These are phyloP conservation scores for Bufo gargarizans DNA, from an alignment of 2,113 vertebrate species.

Conservation along the genomic window DNA sequence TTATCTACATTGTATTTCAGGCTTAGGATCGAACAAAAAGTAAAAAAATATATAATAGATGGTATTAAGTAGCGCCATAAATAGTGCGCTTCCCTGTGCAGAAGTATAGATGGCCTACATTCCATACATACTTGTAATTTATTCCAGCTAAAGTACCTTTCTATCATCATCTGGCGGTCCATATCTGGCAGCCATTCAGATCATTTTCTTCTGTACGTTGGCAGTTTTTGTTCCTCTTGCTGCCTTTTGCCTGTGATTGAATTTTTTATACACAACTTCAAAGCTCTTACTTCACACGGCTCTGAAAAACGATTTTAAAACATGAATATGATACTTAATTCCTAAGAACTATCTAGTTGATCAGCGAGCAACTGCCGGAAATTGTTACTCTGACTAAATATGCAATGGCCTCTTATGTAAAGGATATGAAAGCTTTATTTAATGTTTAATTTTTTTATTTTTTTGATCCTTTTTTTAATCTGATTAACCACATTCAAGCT, in stretches of 20 bases:
- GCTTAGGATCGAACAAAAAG: neutral
- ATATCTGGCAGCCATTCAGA: neutral
- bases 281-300: neutral
- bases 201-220: constrained; percentile 11
- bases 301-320: constrained; percentile 20
- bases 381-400: neutral
- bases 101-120: neutral
- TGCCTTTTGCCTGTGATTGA: constrained; percentile 17
- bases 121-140: neutral
- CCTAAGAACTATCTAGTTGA: constrained; percentile 3
- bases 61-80: neutral
- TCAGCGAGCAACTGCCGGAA: neutral
- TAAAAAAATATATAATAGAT: neutral
- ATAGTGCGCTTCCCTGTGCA: neutral
- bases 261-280: constrained; percentile 4
- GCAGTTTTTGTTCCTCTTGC: constrained; percentile 9
- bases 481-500: neutral
- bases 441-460: neutral
- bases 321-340: constrained; percentile 28
- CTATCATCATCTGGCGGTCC: neutral
- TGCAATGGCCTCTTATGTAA: neutral
- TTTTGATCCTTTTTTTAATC: neutral
- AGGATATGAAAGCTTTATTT: neutral
- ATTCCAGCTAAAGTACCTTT: constrained; percentile 1
- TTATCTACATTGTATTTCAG: neutral